A percentile compares a stretch with the other conserved stretches of the same genome.
Conservation (phyloP, 2,797 vertebrate species). For the Sebastes itinus region DNA sequence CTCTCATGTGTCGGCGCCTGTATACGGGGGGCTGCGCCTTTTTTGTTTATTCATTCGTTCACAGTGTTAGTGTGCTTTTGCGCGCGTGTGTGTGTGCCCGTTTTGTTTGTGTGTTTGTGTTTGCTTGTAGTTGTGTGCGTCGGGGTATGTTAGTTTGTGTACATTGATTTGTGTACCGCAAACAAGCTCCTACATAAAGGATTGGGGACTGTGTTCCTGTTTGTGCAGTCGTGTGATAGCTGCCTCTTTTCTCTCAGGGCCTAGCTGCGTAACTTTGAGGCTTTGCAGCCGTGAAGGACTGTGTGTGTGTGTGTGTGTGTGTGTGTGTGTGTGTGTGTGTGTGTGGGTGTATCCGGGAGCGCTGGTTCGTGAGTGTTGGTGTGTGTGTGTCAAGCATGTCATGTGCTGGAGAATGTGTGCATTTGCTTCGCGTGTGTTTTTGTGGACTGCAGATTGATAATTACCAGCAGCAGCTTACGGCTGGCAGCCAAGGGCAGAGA, state of each 20-base stretch:
- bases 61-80: slow-evolving; percentile 15
- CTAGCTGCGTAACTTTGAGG: slow-evolving; percentile 39
- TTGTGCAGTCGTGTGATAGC: slow-evolving; percentile 63
- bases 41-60: slow-evolving; percentile 66
- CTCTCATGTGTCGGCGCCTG: slow-evolving; percentile 56
- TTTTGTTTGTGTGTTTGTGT: slow-evolving; percentile 62
- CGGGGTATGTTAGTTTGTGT: slow-evolving; percentile 57
- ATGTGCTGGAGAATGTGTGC: slow-evolving; percentile 22
- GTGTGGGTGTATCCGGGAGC: neutral
- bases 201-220: slow-evolving; percentile 50
- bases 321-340: neutral
- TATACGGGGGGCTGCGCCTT: slow-evolving; percentile 39
- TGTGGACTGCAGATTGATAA: slow-evolving; percentile 68
- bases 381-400: slow-evolving; percentile 4
- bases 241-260: slow-evolving; percentile 51
- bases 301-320: slow-evolving; percentile 4
- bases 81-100: neutral
- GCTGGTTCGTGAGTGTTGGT: neutral
- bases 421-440: slow-evolving; percentile 44
- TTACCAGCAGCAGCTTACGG: slow-evolving; percentile 59
- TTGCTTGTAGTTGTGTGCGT: slow-evolving; percentile 53
- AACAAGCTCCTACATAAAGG: slow-evolving; percentile 64
- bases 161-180: slow-evolving; percentile 70
- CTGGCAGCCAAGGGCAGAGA: slow-evolving; percentile 53
- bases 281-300: slow-evolving; percentile 52